A percentile compares a stretch with the other conserved stretches of the same genome.
Conservation (phyloP, 2,888 invertebrate genomes). For the Acanthosoma haemorrhoidale region DNA sequence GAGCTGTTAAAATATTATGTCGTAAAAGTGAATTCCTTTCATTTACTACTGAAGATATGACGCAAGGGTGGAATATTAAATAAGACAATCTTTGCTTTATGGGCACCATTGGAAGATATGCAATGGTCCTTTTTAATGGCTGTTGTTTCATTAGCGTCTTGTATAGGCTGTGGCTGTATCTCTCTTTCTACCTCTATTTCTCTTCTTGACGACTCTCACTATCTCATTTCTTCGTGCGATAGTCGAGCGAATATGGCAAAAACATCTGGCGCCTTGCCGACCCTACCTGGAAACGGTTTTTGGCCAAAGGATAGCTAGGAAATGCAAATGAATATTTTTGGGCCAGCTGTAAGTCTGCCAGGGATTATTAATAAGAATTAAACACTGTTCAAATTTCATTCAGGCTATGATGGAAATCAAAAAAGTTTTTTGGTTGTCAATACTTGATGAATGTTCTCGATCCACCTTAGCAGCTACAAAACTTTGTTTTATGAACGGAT, state of each 20-base stretch:
- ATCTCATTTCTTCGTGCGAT: background rate
- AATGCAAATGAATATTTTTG: background rate
- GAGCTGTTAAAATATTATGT: constrained; percentile 23
- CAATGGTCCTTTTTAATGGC: constrained; percentile 5
- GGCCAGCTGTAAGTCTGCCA: background rate
- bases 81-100: constrained; percentile 5
- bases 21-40: constrained; percentile 10
- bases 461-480: no score
- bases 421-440: no score
- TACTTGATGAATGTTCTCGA: no score
- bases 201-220: no score
- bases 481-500: no score
- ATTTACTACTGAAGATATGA: background rate
- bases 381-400: no score
- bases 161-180: no score
- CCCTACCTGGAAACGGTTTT: background rate
- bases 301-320: background rate
- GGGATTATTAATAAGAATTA: background rate
- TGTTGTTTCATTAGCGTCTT: background rate
- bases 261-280: background rate
- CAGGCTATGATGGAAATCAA: no score
- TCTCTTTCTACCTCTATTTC: background rate
- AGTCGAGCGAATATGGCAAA: background rate
- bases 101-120: constrained; percentile 1
- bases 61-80: background rate